A percentile compares a stretch with the other conserved stretches of the same genome.
These are phyloP conservation scores for Megaustenia siamemsis DNA, from an alignment of 2,888 invertebrate species.

Conservation along the genomic window DNA sequence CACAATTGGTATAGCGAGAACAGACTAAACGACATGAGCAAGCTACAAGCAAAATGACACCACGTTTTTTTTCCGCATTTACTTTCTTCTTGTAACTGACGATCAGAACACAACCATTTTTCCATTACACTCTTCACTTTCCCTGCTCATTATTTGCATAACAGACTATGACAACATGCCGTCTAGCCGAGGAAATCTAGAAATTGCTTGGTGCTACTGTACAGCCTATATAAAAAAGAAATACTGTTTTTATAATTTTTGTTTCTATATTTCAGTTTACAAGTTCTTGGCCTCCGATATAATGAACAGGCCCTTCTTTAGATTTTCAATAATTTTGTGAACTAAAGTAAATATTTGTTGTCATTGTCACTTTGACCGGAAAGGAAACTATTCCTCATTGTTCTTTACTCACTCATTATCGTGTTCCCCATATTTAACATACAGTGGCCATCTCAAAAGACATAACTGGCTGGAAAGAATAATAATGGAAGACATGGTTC, in stretches of 20 bases:
- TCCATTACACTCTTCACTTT: not conserved
- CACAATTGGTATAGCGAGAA: too few species aligned
- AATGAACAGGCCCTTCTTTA: not conserved
- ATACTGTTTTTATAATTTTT: not conserved
- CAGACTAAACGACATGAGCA: too few species aligned
- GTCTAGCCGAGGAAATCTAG: not conserved
- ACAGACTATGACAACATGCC: not conserved
- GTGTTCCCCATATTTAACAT: not conserved
- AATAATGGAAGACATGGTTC: too few species aligned
- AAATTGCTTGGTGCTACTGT: not conserved
- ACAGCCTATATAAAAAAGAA: not conserved
- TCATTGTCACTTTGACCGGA: not conserved
- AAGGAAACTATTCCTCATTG: too few species aligned
- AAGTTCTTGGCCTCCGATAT: not conserved
- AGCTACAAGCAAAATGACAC: too few species aligned
- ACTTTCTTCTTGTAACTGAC: not conserved
- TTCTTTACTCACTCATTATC: not conserved
- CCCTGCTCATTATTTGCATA: not conserved
- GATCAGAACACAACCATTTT: not conserved
- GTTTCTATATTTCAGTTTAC: not conserved
- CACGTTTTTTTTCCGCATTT: too few species aligned
- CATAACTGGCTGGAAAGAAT: too few species aligned
- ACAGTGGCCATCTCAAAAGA: too few species aligned
- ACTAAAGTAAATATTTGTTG: not conserved
- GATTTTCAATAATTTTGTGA: conserved; percentile 2